Percentiles rank a stretch among this genome's conserved stretches.
Conservation (phyloP, 2,888 invertebrate species). For the Chrysotoxum bicinctum region DNA sequence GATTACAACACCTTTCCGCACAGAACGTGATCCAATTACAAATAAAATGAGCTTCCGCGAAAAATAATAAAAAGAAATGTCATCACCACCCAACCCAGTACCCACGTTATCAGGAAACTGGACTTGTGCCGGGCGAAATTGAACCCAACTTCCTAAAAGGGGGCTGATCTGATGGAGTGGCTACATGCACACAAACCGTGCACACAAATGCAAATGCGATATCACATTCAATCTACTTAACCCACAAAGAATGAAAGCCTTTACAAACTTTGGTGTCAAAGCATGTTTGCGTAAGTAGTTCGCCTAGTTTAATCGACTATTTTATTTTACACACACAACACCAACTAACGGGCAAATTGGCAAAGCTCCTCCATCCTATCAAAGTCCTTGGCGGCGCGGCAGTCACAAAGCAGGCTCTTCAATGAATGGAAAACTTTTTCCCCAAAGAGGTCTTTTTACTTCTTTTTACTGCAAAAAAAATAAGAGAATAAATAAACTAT, state of each 20-base stretch:
- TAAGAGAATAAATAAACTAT: slow-evolving; percentile 13
- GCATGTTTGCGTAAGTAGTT: slow-evolving; percentile 16
- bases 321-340: not conserved
- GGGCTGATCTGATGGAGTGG: not conserved
- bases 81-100: not conserved
- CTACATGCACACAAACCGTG: not conserved
- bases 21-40: slow-evolving; percentile 67
- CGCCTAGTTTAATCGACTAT: slow-evolving; percentile 15
- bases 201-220: slow-evolving; percentile 54
- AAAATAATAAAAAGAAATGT: not conserved
- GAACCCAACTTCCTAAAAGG: not conserved
- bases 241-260: slow-evolving; percentile 36
- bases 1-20: slow-evolving; percentile 64
- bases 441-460: not conserved
- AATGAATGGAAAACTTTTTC: slow-evolving; percentile 34
- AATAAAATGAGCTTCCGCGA: slow-evolving; percentile 49
- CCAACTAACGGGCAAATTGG: slow-evolving; percentile 31
- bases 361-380: slow-evolving; percentile 10
- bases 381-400: not conserved
- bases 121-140: not conserved
- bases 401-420: slow-evolving; percentile 13
- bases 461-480: slow-evolving; percentile 3
- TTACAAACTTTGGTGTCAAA: slow-evolving; percentile 33
- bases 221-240: slow-evolving; percentile 63
- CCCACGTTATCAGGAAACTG: not conserved